Conservation (phyloP, 2,113 vertebrate species). For the Nerophis ophidion region DNA sequence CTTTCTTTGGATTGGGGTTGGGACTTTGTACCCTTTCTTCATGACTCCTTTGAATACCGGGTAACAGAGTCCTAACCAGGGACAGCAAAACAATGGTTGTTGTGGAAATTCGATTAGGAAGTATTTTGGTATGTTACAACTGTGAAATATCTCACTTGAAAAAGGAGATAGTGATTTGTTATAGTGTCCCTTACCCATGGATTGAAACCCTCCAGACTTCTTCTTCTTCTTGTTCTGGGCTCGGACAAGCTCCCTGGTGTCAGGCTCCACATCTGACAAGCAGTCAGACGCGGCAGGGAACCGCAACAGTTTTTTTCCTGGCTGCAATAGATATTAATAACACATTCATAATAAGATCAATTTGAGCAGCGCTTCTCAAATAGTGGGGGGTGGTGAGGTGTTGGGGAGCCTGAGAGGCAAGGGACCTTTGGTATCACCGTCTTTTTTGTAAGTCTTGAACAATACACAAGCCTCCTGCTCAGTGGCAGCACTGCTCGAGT, state of each 20-base stretch:
- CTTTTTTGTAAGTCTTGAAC: no score
- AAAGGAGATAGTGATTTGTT: neutral
- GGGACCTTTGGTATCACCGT: no score
- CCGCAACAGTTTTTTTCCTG: conserved; percentile 52
- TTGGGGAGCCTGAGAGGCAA: no score
- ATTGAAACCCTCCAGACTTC: conserved; percentile 98
- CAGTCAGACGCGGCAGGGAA: conserved; percentile 73
- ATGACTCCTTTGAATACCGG: conserved; percentile 90
- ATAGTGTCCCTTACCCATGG: conserved; percentile 80
- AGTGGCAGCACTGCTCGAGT: no score
- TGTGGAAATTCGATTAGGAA: neutral
- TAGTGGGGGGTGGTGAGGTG: no score
- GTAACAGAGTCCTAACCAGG: conserved; percentile 83
- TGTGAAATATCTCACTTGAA: no score
- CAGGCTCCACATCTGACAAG: conserved; percentile 80
- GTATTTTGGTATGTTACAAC: neutral
- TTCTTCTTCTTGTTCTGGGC: conserved; percentile 98
- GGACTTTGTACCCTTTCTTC: conserved; percentile 97
- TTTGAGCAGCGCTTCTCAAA: no score
- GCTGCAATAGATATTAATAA: conserved; percentile 33
- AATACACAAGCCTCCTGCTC: no score
- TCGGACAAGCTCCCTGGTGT: conserved; percentile 83
- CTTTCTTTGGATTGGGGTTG: conserved; percentile 95
- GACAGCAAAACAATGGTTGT: neutral
- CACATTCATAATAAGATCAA: no score